Evolutionary conservation across 2,113 vertebrate genomes (phyloP).

Genomic region (Neolamprologus tretocephalus): DNA sequence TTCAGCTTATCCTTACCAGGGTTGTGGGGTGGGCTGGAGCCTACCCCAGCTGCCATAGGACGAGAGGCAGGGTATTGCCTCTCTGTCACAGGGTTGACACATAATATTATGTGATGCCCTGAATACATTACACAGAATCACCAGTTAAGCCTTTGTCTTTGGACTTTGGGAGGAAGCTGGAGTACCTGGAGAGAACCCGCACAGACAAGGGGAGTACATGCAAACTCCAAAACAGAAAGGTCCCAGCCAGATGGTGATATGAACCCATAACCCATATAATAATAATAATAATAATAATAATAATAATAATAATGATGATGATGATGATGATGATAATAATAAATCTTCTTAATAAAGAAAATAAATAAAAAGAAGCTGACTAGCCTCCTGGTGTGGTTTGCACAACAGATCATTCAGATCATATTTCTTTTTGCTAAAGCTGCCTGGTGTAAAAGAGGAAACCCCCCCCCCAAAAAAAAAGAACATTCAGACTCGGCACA

Average conservation of each 20-base stretch:
- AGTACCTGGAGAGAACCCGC: not conserved
- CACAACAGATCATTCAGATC: not conserved
- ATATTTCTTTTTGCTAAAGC: not conserved
- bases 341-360: not conserved
- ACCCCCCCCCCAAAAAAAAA: no score
- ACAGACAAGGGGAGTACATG: not conserved
- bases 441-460: not conserved
- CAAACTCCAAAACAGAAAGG: not conserved
- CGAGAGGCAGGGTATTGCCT: not conserved
- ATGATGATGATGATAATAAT: not conserved
- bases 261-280: not conserved
- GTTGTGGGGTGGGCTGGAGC: not conserved
- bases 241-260: not conserved
- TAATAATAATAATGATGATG: accelerated
- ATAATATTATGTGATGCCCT: not conserved
- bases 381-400: not conserved
- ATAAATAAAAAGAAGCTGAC: not conserved
- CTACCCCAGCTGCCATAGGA: not conserved
- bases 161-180: not conserved
- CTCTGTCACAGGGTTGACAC: not conserved
- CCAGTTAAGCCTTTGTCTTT: not conserved
- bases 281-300: not conserved
- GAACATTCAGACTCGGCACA: not conserved
- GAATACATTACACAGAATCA: not conserved
- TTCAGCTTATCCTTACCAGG: not conserved